A percentile compares a stretch with the other conserved stretches of the same genome.
These are phyloP conservation scores for Erynnis tages DNA, from an alignment of 2,888 invertebrate species.

Conservation along the genomic window DNA sequence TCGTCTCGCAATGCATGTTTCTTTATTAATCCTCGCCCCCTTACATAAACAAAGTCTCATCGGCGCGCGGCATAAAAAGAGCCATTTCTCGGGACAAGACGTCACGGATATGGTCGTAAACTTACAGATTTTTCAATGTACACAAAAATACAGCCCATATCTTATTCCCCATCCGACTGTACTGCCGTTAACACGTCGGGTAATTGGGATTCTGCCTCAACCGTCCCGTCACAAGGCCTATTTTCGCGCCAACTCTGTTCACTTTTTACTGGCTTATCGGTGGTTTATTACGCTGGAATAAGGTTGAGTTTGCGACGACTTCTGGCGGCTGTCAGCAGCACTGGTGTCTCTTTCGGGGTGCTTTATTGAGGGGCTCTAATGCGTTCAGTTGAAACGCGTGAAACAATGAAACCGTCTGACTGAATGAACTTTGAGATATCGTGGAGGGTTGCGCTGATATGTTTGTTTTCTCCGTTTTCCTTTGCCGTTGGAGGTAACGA, in stretches of 20 bases:
- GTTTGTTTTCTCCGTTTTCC: too few species aligned
- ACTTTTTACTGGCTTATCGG: background rate
- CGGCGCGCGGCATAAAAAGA: conserved; percentile 3
- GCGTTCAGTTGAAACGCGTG: background rate
- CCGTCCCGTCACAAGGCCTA: background rate
- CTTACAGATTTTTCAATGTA: conserved; percentile 25
- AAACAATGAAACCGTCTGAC: background rate
- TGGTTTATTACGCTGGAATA: background rate
- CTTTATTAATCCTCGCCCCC: background rate
- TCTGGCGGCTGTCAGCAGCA: background rate
- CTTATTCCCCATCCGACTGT: conserved; percentile 21
- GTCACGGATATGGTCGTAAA: conserved; percentile 22
- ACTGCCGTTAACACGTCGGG: conserved; percentile 16
- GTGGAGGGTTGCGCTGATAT: background rate
- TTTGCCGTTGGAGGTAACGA: too few species aligned
- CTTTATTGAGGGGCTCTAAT: conserved; percentile 1
- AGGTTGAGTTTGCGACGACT: background rate
- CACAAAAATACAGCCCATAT: conserved; percentile 22
- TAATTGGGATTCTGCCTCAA: conserved; percentile 4
- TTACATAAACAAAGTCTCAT: conserved; percentile 1
- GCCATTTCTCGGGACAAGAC: conserved; percentile 5
- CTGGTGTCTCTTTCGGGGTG: conserved; percentile 1
- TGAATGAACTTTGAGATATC: background rate
- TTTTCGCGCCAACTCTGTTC: background rate
- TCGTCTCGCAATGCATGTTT: too few species aligned